Percentiles rank a stretch among this genome's conserved stretches.
phyloP scores from a whole-genome alignment of 35 echinoderm and acorn worm species.

The Stichopus chloronotus region DNA sequence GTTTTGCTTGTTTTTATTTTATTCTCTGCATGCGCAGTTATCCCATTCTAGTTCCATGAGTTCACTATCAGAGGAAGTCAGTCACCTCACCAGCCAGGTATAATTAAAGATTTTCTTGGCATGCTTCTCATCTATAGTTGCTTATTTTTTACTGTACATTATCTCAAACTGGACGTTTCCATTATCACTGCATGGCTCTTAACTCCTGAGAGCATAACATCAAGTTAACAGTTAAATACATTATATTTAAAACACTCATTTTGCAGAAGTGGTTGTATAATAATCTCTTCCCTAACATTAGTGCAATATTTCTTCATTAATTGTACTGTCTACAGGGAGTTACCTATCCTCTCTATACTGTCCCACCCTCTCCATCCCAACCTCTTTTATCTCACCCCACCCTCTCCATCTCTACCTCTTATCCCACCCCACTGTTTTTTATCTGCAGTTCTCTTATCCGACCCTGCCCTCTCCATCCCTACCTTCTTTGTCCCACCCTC shows the following conservation, averaged over 20 bases:
- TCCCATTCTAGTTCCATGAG: slow-evolving; percentile 95
- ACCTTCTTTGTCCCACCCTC: no score
- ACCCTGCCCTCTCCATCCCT: no score
- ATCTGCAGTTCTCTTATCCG: no score
- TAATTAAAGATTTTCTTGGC: slow-evolving; percentile 16
- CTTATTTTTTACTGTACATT: background rate
- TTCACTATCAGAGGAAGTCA: slow-evolving; percentile 89
- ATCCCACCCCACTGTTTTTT: no score
- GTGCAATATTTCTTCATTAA: no score
- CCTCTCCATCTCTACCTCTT: no score
- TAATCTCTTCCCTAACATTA: no score
- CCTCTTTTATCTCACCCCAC: background rate
- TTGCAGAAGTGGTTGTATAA: no score
- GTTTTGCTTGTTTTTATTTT: slow-evolving; percentile 57
- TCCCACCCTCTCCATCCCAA: no score
- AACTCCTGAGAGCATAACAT: background rate
- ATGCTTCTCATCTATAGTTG: background rate
- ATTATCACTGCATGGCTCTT: slow-evolving; percentile 3
- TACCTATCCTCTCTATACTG: no score
- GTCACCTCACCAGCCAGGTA: slow-evolving; percentile 70
- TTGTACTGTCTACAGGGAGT: no score
- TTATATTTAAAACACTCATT: no score
- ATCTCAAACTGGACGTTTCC: background rate
- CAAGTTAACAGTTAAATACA: background rate
- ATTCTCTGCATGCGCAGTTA: slow-evolving; percentile 72